Conservation (phyloP, 1,140 invertebrate species). For the Lethocerus indicus region DNA sequence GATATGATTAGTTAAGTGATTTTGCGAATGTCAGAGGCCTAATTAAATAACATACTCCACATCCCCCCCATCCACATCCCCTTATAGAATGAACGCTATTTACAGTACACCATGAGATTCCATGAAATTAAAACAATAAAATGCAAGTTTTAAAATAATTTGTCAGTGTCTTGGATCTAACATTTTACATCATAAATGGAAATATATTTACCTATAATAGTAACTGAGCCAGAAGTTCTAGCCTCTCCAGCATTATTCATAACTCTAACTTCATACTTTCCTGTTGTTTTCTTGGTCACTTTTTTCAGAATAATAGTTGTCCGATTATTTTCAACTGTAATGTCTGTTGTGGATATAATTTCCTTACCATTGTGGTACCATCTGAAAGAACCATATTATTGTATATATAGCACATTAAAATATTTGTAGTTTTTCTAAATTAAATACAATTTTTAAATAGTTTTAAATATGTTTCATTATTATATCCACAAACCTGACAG, state of each 20-base stretch:
- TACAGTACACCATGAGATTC: too few relatives aligned
- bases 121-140: too few relatives aligned
- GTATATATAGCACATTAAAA: neutral
- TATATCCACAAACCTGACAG: constrained; percentile 32
- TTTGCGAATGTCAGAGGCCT: too few relatives aligned
- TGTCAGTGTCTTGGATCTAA: too few relatives aligned
- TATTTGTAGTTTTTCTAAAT: neutral
- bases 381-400: constrained; percentile 7
- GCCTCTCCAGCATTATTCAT: constrained; percentile 57
- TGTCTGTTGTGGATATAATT: constrained; percentile 48
- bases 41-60: too few relatives aligned
- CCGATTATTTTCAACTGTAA: constrained; percentile 42
- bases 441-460: neutral
- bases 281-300: constrained; percentile 51
- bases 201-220: constrained; percentile 25
- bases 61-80: too few relatives aligned
- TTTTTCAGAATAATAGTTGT: constrained; percentile 51
- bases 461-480: neutral
- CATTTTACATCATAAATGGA: too few relatives aligned
- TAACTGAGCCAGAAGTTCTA: constrained; percentile 57
- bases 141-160: too few relatives aligned
- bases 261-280: constrained; percentile 69
- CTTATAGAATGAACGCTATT: too few relatives aligned
- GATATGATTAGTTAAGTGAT: too few relatives aligned
- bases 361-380: constrained; percentile 81